These are phyloP conservation scores for Gavialis gangeticus DNA, from an alignment of 2,113 vertebrate genomes.

Conservation along the genomic window DNA sequence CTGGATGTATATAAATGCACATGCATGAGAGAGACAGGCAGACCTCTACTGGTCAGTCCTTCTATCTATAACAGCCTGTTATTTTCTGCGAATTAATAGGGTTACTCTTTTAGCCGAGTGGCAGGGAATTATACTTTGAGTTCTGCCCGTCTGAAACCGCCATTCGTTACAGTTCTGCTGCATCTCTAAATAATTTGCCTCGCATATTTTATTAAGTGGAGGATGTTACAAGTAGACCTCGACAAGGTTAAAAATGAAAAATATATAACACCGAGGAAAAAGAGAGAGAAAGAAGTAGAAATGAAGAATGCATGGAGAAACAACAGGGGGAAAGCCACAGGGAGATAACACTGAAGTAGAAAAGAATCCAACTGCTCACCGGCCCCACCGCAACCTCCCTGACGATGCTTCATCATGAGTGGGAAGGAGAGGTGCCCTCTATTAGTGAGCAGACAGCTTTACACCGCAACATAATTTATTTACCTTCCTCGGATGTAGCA, in stretches of 20 bases:
- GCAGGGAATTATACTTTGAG: background rate
- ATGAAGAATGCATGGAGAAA: background rate
- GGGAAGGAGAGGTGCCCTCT: conserved; percentile 34
- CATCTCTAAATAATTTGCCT: background rate
- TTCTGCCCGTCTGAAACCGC: background rate
- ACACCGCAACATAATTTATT: background rate
- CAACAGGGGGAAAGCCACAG: background rate
- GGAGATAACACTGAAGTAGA: background rate
- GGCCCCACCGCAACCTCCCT: background rate
- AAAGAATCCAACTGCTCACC: background rate
- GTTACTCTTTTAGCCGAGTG: background rate
- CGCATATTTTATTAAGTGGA: background rate
- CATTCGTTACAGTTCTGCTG: background rate
- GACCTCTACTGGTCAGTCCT: background rate
- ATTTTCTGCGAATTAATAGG: background rate
- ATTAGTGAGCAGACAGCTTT: conserved; percentile 13
- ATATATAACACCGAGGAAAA: background rate
- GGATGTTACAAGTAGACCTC: background rate
- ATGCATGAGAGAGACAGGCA: no score
- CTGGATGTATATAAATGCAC: background rate
- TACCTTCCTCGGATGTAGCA: background rate
- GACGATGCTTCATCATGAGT: conserved; percentile 5
- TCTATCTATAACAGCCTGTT: background rate
- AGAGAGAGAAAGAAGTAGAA: background rate
- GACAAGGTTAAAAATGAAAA: background rate